Evolutionary conservation across 2,797 vertebrate species (phyloP), one percentile per base, ranked within the genome.

Genomic region (Mallotus villosus): DNA sequence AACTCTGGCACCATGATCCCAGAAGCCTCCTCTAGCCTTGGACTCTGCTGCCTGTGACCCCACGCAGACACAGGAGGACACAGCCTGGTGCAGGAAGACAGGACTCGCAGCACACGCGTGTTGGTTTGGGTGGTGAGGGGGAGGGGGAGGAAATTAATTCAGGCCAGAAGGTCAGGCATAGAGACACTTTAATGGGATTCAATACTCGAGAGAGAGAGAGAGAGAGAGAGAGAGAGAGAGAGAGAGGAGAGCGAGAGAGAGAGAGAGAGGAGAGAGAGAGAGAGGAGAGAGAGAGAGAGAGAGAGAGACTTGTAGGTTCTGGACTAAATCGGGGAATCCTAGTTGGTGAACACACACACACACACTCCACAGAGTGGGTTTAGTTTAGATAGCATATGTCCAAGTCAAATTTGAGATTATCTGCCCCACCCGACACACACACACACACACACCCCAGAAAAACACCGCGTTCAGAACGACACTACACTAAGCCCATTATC

Each of bases 21-120:
- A 86, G 80, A 81, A 82, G 82, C 79, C 66, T 34, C 19, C 60
- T 7, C 58, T 66, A 67, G 68, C 88, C 83, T 84, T 85, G 81
- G 82, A 77, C 81, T 75, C 17, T 49, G 51, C 69, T 81, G 66
- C 77, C 72, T 84, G 81, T 73, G 75, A 75, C 57, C 19, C 57
- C 57, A 24, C 1, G 8, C 65, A 59, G 70, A 49, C 41, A 46
- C 41, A 12, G 66, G 68, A 49, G n/a, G 59, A 72, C 66, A 34
- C 37, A 72, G 72, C 76, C 59, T 1, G 3, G 27, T 7, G 8
- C 32, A 34, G 32, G 72, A 81, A 67, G 60, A 73, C 73, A 12
- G 58, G 2, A 67, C 14, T 12, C 14, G 37, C 0, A 41, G 37
- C 2, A 7, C 41, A 46, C 41, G 12, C 41, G 2, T 12, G 41